Conservation (phyloP, 2,888 invertebrate genomes). For the Perdita meconis region DNA sequence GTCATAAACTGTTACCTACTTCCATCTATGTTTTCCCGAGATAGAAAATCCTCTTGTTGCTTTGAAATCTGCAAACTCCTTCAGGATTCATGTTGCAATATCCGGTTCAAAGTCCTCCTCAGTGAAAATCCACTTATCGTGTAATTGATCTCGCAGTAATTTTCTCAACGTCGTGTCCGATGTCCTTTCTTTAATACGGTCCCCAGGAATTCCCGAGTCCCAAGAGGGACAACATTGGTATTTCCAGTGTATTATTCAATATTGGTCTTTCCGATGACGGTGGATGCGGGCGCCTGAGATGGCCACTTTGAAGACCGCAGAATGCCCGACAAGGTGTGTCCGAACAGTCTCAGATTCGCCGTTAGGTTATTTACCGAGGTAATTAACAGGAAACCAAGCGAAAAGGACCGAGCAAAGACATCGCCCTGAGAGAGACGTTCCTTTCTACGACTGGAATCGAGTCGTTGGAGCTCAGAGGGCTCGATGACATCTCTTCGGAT, state of each 20-base stretch:
- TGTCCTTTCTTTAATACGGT: neutral
- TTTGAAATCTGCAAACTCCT: too few relatives aligned
- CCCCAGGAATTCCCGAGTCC: neutral
- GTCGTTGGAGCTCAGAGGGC: conserved; percentile 3
- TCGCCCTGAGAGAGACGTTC: neutral
- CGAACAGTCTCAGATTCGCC: conserved; percentile 26
- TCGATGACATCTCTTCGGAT: conserved; percentile 21
- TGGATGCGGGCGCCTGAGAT: conserved; percentile 36
- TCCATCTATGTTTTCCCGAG: too few relatives aligned
- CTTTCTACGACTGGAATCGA: conserved; percentile 18
- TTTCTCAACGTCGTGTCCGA: neutral
- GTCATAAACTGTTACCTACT: too few relatives aligned
- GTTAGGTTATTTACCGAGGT: conserved; percentile 65
- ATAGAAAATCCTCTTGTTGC: too few relatives aligned
- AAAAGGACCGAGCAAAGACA: conserved; percentile 5
- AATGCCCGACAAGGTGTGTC: conserved; percentile 39
- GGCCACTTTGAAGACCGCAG: conserved; percentile 44
- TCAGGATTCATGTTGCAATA: too few relatives aligned
- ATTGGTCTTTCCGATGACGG: conserved; percentile 55
- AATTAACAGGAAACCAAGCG: conserved; percentile 59
- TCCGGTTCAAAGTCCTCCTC: neutral
- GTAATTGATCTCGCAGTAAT: neutral
- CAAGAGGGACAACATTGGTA: conserved; percentile 3
- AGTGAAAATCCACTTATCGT: neutral
- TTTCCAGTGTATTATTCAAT: conserved; percentile 50